These are phyloP conservation scores for Dromaius novaehollandiae DNA, from an alignment of 2,113 vertebrate species.

Conservation along the genomic window DNA sequence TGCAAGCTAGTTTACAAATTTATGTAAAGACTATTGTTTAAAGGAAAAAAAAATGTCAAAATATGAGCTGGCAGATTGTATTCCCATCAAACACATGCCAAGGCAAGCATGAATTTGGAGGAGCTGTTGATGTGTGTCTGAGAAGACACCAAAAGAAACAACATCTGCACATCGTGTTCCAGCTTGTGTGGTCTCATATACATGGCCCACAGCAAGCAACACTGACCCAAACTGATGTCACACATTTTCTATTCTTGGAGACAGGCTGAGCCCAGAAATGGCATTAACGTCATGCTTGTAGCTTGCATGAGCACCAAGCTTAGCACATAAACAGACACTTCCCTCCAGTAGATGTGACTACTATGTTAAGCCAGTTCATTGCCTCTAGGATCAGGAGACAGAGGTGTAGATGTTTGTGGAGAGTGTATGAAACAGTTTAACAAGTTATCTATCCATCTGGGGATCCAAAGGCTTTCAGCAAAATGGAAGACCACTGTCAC, in stretches of 20 bases:
- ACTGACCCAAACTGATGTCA: neutral
- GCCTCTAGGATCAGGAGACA: neutral
- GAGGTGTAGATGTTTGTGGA: neutral
- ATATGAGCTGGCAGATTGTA: slow-evolving; percentile 2
- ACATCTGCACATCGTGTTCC: neutral
- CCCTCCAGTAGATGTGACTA: neutral
- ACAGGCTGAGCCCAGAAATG: neutral
- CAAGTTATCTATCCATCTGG: neutral
- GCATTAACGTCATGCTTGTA: neutral
- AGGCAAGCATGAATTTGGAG: neutral
- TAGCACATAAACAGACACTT: neutral
- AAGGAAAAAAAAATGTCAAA: slow-evolving; percentile 66
- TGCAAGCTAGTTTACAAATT: slow-evolving; percentile 67
- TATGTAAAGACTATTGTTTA: slow-evolving; percentile 66
- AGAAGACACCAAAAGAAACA: neutral
- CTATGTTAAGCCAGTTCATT: neutral
- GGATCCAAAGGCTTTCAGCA: neutral
- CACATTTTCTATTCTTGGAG: neutral
- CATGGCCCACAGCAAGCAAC: neutral
- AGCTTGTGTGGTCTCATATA: neutral
- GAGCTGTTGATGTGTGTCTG: fast-evolving
- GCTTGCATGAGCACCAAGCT: neutral
- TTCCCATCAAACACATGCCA: neutral
- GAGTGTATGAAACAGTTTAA: neutral
- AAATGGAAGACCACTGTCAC: neutral